Evolutionary conservation across 2,113 vertebrate species (phyloP).

Genomic region (Notarius quadriscutis): DNA sequence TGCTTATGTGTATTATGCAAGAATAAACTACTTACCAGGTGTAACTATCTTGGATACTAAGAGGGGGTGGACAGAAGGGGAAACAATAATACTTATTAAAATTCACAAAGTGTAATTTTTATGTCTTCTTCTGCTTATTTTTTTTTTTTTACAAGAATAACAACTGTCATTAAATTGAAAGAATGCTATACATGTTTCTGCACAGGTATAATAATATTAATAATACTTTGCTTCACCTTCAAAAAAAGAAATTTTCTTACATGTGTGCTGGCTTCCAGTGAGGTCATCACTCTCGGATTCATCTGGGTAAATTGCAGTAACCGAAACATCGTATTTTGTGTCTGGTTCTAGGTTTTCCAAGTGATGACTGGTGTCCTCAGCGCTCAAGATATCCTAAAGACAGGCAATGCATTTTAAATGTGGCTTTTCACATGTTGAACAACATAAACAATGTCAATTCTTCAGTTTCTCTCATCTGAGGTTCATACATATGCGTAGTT

Average conservation of each 20-base stretch:
- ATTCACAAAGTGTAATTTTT: background rate
- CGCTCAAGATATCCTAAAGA: slow-evolving; percentile 86
- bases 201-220: no score
- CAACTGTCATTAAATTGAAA: background rate
- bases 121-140: background rate
- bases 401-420: slow-evolving; percentile 43
- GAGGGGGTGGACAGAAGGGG: slow-evolving; percentile 60
- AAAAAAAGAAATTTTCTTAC: slow-evolving; percentile 71
- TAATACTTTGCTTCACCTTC: no score
- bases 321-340: slow-evolving; percentile 85
- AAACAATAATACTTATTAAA: slow-evolving; percentile 25
- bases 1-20: background rate
- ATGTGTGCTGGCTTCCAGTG: slow-evolving; percentile 84
- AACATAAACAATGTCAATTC: background rate
- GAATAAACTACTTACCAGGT: slow-evolving; percentile 75
- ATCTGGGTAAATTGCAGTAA: slow-evolving; percentile 96
- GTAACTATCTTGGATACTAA: slow-evolving; percentile 76
- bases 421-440: background rate
- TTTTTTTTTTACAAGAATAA: background rate
- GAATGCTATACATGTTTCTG: slow-evolving; percentile 28
- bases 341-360: slow-evolving; percentile 87
- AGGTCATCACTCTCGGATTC: slow-evolving; percentile 95
- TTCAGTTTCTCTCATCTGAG: background rate
- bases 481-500: slow-evolving; percentile 71
- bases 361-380: slow-evolving; percentile 79